Base-by-base conservation (phyloP, 2,113 vertebrate genomes). In the Falcunculus frontatus region DNA sequence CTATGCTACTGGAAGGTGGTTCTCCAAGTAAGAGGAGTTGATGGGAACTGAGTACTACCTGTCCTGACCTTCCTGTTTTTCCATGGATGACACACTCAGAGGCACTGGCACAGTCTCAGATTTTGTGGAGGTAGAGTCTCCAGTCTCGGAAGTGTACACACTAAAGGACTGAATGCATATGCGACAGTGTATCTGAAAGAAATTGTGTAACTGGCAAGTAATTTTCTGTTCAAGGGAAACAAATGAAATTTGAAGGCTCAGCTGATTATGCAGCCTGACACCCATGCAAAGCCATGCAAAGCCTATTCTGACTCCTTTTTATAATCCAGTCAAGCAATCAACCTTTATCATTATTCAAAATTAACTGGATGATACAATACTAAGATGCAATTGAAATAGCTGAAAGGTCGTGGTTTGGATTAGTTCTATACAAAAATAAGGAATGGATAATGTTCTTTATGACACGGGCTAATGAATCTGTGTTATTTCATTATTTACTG, bases 111-210 rank as follows among this genome's bases (percentile, higher is more conserved):
- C 4, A 33, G 41, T n/a, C 63, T 41, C 35, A 44, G 68, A 41
- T 30, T 72, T 59, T 64, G 30, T 49, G 26, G 11, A 76, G 47
- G 35, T 19, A 4, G 3, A 64, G 32, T 29, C 27, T 64, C 57
- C 19, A 30, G 1, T 44, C n/a, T 32, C 2, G 1, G 44, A 39
- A 69, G 18, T 1, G 15, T 1, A 47, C 29, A 65, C 0, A 0
- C 56, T 52, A 2, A 75, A 93, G 33, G 25, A 63, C 33, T 44
- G 18, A 63, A 68, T 5, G 8, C 8, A 20, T 8, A n/a, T 2
- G 3, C 47, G 27, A 55, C 65, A 85, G 47, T 0, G 0, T 9
- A 42, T 7, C 39, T 52, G 39, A 19, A 55, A 91, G 19, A 75
- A 90, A 72, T 0, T 33, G 12, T 25, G 4, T 37, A 55, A 80